These are phyloP conservation scores for Pseudochaenichthys georgianus DNA, from an alignment of 2,797 vertebrate species.

Conservation along the genomic window DNA sequence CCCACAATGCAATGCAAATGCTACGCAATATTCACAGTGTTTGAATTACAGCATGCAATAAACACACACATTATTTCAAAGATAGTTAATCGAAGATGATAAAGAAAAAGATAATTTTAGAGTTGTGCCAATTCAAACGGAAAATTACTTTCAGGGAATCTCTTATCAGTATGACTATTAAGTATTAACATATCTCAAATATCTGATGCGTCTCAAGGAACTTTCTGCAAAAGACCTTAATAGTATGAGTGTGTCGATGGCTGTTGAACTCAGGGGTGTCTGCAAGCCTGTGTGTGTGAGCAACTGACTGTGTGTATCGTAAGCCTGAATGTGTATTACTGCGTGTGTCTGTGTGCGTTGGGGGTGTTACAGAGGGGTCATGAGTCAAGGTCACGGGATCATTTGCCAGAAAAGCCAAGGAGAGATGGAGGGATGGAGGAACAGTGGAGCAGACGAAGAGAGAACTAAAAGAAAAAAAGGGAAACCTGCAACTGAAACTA, in stretches of 20 bases:
- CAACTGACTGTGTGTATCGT: slow-evolving; percentile 9
- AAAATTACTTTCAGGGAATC: neutral
- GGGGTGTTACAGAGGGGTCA: slow-evolving; percentile 41
- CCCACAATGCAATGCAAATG: neutral
- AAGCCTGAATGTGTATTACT: neutral
- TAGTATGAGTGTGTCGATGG: neutral
- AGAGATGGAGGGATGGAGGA: slow-evolving; percentile 39
- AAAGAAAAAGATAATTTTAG: neutral
- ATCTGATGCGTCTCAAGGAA: neutral
- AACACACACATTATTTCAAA: neutral
- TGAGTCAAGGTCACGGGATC: slow-evolving; percentile 79
- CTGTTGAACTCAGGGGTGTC: neutral
- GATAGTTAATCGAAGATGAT: too few species aligned
- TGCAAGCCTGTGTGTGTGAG: slow-evolving; percentile 1
- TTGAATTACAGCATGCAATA: neutral
- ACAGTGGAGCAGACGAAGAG: slow-evolving; percentile 26
- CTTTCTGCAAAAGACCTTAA: neutral
- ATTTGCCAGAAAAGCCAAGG: slow-evolving; percentile 62
- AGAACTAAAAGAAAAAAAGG: slow-evolving; percentile 1
- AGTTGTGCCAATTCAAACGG: neutral
- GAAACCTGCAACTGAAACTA: slow-evolving; percentile 24
- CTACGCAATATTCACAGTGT: neutral
- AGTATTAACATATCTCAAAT: neutral
- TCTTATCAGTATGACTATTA: neutral
- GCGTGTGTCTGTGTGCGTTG: slow-evolving; percentile 28